These are phyloP conservation scores for Aradophagus sp. DNA, from an alignment of 1,140 invertebrate species.

Conservation along the genomic window DNA sequence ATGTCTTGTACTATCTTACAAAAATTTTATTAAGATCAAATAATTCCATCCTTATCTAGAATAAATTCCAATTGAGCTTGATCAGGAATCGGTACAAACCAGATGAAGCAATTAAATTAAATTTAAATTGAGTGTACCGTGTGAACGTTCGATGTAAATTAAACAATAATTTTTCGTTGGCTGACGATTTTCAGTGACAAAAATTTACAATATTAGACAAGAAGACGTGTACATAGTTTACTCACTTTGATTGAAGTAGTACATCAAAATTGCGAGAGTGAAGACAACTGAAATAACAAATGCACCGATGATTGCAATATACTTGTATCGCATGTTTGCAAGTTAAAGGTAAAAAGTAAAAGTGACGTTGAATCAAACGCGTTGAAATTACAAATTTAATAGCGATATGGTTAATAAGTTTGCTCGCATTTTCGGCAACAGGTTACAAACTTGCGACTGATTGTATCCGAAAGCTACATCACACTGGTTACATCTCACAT, in stretches of 20 bases:
- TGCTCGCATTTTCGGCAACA: slow-evolving; percentile 10
- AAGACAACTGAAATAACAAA: slow-evolving; percentile 58
- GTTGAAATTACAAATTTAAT: neutral
- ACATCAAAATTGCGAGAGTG: slow-evolving; percentile 63
- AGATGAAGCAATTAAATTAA: no score
- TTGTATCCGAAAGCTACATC: slow-evolving; percentile 57
- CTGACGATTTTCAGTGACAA: no score
- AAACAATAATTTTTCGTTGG: no score
- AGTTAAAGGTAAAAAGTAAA: neutral
- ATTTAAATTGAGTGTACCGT: no score
- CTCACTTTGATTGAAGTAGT: slow-evolving; percentile 71
- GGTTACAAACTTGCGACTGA: slow-evolving; percentile 41
- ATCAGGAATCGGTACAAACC: no score
- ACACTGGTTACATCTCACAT: slow-evolving; percentile 62
- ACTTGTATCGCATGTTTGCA: slow-evolving; percentile 62
- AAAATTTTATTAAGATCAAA: no score
- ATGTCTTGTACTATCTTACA: no score
- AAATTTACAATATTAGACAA: no score
- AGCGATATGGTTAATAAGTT: slow-evolving; percentile 2
- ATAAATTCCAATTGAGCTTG: no score
- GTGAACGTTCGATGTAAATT: no score
- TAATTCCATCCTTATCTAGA: no score
- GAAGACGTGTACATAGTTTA: slow-evolving; percentile 4
- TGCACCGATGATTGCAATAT: slow-evolving; percentile 58
- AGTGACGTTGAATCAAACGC: neutral